A percentile compares a stretch with the other conserved stretches of the same genome.
Evolutionary conservation across 2,113 vertebrate genomes (phyloP).

Genomic region (Ceratotherium simum): DNA sequence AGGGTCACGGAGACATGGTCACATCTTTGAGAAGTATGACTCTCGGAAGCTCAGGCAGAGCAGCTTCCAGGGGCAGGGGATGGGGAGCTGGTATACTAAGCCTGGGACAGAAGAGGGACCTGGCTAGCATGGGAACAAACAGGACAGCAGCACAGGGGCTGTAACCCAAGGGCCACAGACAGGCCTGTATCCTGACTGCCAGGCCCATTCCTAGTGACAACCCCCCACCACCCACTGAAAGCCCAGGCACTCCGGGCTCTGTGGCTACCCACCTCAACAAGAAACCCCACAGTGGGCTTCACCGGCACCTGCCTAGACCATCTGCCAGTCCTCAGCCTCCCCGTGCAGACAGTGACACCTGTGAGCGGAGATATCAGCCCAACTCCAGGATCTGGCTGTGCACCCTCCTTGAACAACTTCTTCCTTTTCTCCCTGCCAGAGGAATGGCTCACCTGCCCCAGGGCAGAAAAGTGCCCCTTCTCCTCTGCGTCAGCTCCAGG

Average conservation of each 20-base stretch:
- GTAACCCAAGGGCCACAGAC: background rate
- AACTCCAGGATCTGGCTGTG: background rate
- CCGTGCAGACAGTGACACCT: background rate
- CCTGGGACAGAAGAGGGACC: background rate
- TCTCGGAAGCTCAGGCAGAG: background rate
- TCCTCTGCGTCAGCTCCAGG: background rate
- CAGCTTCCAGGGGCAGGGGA: background rate
- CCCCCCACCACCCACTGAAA: background rate
- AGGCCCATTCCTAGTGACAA: background rate
- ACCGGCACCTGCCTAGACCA: background rate
- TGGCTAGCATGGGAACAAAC: background rate
- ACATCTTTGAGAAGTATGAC: background rate
- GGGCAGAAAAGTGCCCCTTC: background rate
- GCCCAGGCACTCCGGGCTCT: background rate
- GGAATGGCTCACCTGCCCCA: background rate
- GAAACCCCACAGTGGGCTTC: background rate
- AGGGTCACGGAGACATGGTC: background rate
- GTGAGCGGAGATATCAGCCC: background rate
- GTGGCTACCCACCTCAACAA: background rate
- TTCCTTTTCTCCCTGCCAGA: background rate
- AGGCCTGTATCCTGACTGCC: background rate
- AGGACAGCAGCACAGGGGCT: background rate
- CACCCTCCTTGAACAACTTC: background rate
- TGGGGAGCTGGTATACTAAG: background rate
- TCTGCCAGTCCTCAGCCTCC: background rate